Evolutionary conservation across 2,797 vertebrate genomes (phyloP), one percentile per base, ranked within the genome.

Genomic region (Lepidocolaptes lacrymiger): DNA sequence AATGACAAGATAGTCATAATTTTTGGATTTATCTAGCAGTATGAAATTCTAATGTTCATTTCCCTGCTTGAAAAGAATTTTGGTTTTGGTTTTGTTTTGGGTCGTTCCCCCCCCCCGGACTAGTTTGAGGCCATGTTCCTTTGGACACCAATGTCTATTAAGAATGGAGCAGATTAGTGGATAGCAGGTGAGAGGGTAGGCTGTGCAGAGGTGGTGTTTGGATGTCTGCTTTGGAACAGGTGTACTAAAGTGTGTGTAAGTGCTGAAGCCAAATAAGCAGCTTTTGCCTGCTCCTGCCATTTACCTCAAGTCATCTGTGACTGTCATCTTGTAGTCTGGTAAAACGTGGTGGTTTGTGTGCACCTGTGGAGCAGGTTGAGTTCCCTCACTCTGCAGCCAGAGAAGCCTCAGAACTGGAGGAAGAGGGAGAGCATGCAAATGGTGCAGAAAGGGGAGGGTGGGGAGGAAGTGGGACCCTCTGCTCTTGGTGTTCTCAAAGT

Each of bases 301-400:
- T 74, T 85, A 28, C 58, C 32, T 78, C 7, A 14, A 32, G 71
- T 72, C 1, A 14, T 26, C 32, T 78, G 71, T 80, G 55, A 15
- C 46, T 18, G 11, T 63, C 17, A 1, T 51, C 43, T 48, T 59
- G 7, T 16, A 48, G 15, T 14, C 8, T 8, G 7, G 17, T n/a
- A 34, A 82, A 91, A 68, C 4, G 0, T 14, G 20, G 0, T 26
- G 10, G 39, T 39, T 34, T 14, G 0, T 59, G 49, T 17, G 62
- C 2, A 1, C 52, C 62, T 27, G 26, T 14, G 34, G 30, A 59
- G 27, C 0, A 1, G 15, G 27, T 6, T 62, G 44, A 51, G 30
- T 63, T 71, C 48, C 27, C 19, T 80, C 32, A 34, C 17, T 22
- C 59, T 56, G 20, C 28, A 67, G 41, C 46, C 44, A 39, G 59